Percentiles rank a stretch among this genome's conserved stretches.
phyloP scores from a whole-genome alignment of 30 jellyfish, hydroid and myxozoan genomes.

The Turritopsis rubra region DNA sequence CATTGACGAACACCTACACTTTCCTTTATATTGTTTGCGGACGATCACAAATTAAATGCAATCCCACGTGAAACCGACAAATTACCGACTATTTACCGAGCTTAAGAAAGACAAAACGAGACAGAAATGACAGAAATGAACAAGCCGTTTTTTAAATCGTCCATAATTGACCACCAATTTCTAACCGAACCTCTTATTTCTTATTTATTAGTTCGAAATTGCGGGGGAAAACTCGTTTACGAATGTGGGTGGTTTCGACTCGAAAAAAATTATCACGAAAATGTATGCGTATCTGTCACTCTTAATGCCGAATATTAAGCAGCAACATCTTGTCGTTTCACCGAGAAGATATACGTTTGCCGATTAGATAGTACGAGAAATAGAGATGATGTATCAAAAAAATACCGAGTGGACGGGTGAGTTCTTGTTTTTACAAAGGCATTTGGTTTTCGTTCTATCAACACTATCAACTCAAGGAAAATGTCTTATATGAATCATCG shows the following conservation, averaged over 20 bases:
- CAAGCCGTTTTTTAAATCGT: not conserved
- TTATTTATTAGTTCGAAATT: not conserved
- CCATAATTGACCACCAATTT: not conserved
- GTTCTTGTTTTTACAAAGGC: not conserved
- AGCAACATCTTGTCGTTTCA: not conserved
- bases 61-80: not conserved
- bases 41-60: not conserved
- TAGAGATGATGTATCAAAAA: not conserved
- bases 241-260: not conserved
- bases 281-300: not conserved
- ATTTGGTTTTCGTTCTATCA: no score
- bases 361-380: not conserved
- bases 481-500: no score
- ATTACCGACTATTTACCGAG: not conserved
- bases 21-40: not conserved
- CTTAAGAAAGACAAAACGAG: not conserved
- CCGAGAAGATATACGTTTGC: not conserved
- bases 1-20: not conserved
- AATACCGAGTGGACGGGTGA: not conserved
- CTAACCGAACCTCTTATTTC: not conserved
- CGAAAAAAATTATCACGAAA: not conserved
- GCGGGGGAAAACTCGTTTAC: not conserved
- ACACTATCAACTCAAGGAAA: no score
- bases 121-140: not conserved
- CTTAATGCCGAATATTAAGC: not conserved